phyloP scores from a whole-genome alignment of 1,140 invertebrate species.

The Drosophila teissieri region DNA sequence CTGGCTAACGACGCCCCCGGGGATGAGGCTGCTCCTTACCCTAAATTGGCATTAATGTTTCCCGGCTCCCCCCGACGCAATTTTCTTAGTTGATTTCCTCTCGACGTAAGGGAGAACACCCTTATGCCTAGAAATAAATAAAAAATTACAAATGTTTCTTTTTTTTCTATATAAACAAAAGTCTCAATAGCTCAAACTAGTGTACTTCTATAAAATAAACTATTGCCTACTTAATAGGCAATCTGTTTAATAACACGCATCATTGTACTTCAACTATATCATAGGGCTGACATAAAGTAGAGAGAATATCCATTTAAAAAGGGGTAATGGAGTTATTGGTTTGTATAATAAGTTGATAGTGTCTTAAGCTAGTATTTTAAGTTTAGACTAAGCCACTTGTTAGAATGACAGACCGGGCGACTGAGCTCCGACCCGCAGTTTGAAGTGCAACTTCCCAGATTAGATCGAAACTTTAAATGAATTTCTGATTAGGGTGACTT shows the following conservation, averaged over 20 bases:
- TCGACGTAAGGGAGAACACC: conserved; percentile 4
- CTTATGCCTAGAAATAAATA: background rate
- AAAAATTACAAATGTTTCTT: background rate
- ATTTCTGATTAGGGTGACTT: conserved; percentile 21
- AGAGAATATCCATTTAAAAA: background rate
- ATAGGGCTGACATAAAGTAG: too few relatives aligned
- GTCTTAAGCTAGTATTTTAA: too few relatives aligned
- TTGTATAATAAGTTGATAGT: too few relatives aligned
- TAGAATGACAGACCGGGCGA: background rate
- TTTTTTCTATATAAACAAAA: too few relatives aligned
- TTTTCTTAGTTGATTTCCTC: conserved; percentile 37
- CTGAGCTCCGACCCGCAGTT: too few relatives aligned
- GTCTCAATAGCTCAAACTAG: too few relatives aligned
- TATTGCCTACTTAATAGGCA: too few relatives aligned
- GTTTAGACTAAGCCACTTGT: background rate
- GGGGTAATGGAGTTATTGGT: background rate
- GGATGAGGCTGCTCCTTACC: conserved; percentile 29
- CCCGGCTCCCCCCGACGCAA: conserved; percentile 24
- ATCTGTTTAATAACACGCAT: too few relatives aligned
- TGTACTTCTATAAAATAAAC: too few relatives aligned
- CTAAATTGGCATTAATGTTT: conserved; percentile 74
- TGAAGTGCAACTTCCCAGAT: background rate
- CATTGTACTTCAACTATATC: too few relatives aligned
- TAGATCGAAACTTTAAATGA: conserved; percentile 4
- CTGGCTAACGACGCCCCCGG: conserved; percentile 61